Evolutionary conservation across 2,797 vertebrate species (phyloP).

Genomic region (Chrysocyon brachyurus): DNA sequence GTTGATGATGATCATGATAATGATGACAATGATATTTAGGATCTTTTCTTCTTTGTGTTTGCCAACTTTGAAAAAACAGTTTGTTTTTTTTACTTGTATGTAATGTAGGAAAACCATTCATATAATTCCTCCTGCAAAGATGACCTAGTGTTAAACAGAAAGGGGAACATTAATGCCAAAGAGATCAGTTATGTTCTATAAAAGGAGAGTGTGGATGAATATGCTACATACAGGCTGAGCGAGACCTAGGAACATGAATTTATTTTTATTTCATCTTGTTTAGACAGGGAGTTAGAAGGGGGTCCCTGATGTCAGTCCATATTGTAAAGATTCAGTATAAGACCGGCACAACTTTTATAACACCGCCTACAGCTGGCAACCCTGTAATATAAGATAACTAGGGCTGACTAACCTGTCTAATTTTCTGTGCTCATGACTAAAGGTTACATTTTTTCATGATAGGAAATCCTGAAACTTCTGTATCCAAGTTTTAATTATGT

Average conservation of each 20-base stretch:
- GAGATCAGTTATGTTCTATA: background rate
- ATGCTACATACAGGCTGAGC: background rate
- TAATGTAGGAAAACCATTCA: background rate
- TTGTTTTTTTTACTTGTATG: background rate
- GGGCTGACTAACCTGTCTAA: background rate
- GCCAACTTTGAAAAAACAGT: background rate
- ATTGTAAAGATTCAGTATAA: background rate
- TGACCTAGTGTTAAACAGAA: background rate
- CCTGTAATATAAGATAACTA: background rate
- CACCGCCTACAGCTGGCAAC: background rate
- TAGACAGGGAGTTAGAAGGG: background rate
- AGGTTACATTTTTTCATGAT: conserved; percentile 13
- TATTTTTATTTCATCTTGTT: conserved; percentile 17
- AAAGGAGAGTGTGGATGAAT: background rate
- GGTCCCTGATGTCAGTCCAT: background rate
- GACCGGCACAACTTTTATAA: background rate
- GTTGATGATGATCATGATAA: background rate
- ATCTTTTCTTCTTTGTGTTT: background rate
- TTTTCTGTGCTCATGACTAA: background rate
- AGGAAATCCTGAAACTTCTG: background rate
- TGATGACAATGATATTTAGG: background rate
- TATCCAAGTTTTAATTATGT: conserved; percentile 53
- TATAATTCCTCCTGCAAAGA: background rate
- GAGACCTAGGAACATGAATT: background rate
- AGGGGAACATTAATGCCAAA: background rate